Conservation (phyloP, 2,888 invertebrate genomes). For the Halictus quadricinctus region DNA sequence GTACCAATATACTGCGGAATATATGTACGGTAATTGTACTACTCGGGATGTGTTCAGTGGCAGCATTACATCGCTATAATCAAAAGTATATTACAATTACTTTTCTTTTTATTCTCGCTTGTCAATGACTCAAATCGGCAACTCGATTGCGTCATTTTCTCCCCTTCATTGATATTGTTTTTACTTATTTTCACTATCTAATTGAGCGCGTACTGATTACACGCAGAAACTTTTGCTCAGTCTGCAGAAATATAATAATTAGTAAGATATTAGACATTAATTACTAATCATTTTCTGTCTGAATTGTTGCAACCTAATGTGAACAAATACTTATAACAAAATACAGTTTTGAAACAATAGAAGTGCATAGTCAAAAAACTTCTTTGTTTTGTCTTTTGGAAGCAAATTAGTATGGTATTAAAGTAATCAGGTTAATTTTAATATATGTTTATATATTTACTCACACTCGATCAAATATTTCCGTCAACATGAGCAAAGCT, state of each 20-base stretch:
- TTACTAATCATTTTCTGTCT: background rate
- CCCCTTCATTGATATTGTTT: slow-evolving; percentile 13
- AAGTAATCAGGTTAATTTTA: background rate
- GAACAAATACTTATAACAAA: background rate
- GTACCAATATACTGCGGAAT: slow-evolving; percentile 68
- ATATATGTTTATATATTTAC: background rate
- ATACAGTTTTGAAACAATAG: background rate
- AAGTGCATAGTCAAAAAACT: background rate
- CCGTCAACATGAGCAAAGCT: slow-evolving; percentile 22
- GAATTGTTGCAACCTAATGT: too few relatives aligned
- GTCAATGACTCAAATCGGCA: slow-evolving; percentile 36
- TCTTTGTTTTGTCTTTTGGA: background rate
- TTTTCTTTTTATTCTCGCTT: slow-evolving; percentile 52
- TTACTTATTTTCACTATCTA: background rate
- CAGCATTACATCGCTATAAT: slow-evolving; percentile 73
- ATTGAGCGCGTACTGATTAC: background rate
- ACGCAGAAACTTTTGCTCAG: slow-evolving; percentile 9
- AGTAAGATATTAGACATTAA: background rate
- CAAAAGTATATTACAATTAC: slow-evolving; percentile 64
- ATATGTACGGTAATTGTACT: slow-evolving; percentile 81
- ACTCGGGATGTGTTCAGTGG: slow-evolving; percentile 82
- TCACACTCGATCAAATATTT: slow-evolving; percentile 24
- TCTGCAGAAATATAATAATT: slow-evolving; percentile 19
- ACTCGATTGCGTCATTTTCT: slow-evolving; percentile 32
- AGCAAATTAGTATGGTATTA: background rate